phyloP scores from a whole-genome alignment of 2,797 vertebrate species.

The Tenualosa thibaudeaui region DNA sequence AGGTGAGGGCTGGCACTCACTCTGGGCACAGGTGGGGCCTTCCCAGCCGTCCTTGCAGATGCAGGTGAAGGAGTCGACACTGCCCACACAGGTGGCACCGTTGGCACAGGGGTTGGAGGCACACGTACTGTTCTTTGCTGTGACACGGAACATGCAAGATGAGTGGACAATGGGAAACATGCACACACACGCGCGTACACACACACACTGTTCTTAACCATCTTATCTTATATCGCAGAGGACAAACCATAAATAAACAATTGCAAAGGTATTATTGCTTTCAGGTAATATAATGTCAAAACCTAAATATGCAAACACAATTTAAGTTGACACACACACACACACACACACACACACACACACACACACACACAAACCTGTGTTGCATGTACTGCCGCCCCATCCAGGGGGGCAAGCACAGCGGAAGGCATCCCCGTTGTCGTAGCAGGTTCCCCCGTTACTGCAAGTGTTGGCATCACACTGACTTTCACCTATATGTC shows the following conservation, averaged over 20 bases:
- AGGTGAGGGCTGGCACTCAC: conserved; percentile 71
- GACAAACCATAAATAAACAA: too few relatives aligned
- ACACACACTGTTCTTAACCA: too few relatives aligned
- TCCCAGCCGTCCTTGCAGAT: conserved; percentile 99
- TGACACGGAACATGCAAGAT: not conserved
- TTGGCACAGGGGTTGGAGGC: conserved; percentile 90
- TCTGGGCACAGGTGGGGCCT: conserved; percentile 88
- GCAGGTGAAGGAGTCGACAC: conserved; percentile 91
- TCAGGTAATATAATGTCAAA: too few relatives aligned
- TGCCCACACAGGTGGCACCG: conserved; percentile 93
- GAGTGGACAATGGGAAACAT: not conserved
- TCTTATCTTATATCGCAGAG: too few relatives aligned
- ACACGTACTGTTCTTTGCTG: conserved; percentile 94
- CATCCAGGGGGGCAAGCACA: conserved; percentile 89
- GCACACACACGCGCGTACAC: too few relatives aligned
- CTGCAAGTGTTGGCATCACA: conserved; percentile 92
- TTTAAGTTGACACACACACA: not conserved
- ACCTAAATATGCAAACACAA: too few relatives aligned
- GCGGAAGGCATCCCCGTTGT: conserved; percentile 87
- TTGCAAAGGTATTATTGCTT: too few relatives aligned
- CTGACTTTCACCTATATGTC: conserved; percentile 83
- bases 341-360: not conserved
- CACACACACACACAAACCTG: conserved; percentile 74
- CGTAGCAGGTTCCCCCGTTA: conserved; percentile 93
- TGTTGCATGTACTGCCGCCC: conserved; percentile 89